A percentile compares a stretch with the other conserved stretches of the same genome.
phyloP scores from a whole-genome alignment of 1,140 invertebrate species.

The Temnothorax nylanderi region DNA sequence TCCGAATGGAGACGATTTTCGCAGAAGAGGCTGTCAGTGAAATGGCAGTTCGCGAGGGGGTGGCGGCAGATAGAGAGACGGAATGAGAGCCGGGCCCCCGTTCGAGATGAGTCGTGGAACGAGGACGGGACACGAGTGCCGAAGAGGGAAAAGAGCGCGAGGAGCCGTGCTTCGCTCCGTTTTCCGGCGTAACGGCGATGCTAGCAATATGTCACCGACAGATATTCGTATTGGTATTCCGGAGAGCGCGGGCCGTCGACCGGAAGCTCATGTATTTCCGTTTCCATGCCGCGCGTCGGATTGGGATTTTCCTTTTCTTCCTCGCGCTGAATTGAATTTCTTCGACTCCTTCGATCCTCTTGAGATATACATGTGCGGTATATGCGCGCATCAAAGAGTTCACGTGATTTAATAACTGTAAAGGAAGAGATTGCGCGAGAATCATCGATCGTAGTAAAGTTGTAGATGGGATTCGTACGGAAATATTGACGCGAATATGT shows the following conservation, averaged over 20 bases:
- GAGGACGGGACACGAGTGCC: neutral
- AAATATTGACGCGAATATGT: neutral
- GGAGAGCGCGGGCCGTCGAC: constrained; percentile 69
- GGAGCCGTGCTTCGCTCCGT: constrained; percentile 59
- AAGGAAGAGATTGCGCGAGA: constrained; percentile 7
- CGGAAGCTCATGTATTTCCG: constrained; percentile 77
- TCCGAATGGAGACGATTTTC: constrained; percentile 84
- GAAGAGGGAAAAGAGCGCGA: constrained; percentile 35
- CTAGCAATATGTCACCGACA: constrained; percentile 83
- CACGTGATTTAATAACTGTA: constrained; percentile 42
- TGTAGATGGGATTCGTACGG: neutral
- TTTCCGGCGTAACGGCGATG: constrained; percentile 78
- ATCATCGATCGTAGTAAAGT: constrained; percentile 30
- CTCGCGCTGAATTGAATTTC: neutral
- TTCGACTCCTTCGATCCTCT: neutral
- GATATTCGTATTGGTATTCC: constrained; percentile 75
- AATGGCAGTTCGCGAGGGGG: constrained; percentile 69
- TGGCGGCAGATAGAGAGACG: constrained; percentile 6
- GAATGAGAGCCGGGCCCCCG: constrained; percentile 44
- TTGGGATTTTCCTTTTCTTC: constrained; percentile 52
- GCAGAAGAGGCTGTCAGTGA: constrained; percentile 77
- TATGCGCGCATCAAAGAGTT: constrained; percentile 27
- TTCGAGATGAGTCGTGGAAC: constrained; percentile 11
- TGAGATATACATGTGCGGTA: neutral
- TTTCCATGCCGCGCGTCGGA: constrained; percentile 56